Evolutionary conservation across 2,888 invertebrate genomes (phyloP).

Genomic region (Scaptomyza tumidula): DNA sequence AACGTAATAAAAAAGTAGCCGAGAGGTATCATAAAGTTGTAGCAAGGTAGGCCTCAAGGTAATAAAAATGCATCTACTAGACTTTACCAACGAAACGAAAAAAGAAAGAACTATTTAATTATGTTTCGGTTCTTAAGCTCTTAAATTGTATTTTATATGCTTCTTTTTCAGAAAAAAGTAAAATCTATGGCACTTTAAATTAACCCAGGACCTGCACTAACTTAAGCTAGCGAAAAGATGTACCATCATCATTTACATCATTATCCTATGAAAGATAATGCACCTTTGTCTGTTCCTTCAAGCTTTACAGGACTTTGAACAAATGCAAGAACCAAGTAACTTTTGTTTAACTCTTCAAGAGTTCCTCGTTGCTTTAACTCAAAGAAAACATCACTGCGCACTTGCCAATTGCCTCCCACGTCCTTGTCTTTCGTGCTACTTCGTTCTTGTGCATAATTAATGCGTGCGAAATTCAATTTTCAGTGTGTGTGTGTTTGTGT

Average conservation of each 20-base stretch:
- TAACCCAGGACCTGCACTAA: no score
- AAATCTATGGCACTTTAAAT: no score
- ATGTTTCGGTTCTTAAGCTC: neutral
- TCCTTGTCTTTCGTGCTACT: neutral
- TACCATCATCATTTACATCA: no score
- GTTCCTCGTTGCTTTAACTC: neutral
- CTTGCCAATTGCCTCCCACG: slow-evolving; percentile 23
- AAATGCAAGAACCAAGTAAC: no score
- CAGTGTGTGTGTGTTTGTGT: slow-evolving; percentile 12
- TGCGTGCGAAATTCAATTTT: slow-evolving; percentile 55
- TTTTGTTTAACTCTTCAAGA: no score
- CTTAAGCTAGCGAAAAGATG: no score
- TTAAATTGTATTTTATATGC: no score
- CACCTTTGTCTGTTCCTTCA: no score
- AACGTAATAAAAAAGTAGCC: slow-evolving; percentile 1
- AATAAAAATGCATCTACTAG: neutral
- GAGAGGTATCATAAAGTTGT: slow-evolving; percentile 10
- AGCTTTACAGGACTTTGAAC: no score
- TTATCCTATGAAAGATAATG: no score
- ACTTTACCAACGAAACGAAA: neutral
- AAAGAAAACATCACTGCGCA: slow-evolving; percentile 27
- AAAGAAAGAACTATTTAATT: neutral
- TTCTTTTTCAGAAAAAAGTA: no score
- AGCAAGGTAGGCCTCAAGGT: slow-evolving; percentile 1
- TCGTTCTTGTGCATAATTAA: slow-evolving; percentile 55